Evolutionary conservation across 2,113 vertebrate genomes (phyloP), one percentile per base, ranked within the genome.

Genomic region (Pelvicachromis taeniatus): DNA sequence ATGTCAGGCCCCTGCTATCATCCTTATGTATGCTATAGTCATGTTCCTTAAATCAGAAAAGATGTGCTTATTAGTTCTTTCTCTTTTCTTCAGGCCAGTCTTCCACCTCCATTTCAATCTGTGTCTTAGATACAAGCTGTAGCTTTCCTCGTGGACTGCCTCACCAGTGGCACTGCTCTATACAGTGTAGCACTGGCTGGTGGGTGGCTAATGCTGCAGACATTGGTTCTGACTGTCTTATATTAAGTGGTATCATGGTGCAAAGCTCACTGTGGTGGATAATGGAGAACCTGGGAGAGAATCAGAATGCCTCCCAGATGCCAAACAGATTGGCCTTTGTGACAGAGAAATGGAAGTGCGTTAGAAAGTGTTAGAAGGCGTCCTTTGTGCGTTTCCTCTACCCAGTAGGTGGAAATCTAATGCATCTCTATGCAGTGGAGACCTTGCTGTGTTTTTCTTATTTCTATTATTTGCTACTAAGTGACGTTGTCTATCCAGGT

Each of bases 11-110:
- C 86, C 68, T 84, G 88, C 86, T 88, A 87, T 86, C 90, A 56
- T 89, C 88, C 92, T 89, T 83, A 93, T 92, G 91, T 70, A 94
- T 89, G 90, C 91, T 90, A 81, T 81, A 88, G 85, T 91, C 88
- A 82, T 91, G 91, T 92, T 91, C 84, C 80, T 90, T 78, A 93
- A 94, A 95, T 94, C 92, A 91, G 85, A 88, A 78, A 87, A 92
- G 87, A 94, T 94, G 91, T 93, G 92, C 89, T 89, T 80, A 90
- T 94, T 93, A 93, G 91, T 91, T 92, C 82, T 65, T 80, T 87
- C 83, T 94, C 83, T 88, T 81, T 90, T 92, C 87, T 85, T 83
- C 86, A 73, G 85, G 88, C 63, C 56, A 48, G 80, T 84, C 85
- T 80, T 85, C 88, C 86, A 83, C 85, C 90, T 94, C 88, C 82